A percentile compares a stretch with the other conserved stretches of the same genome.
Evolutionary conservation across 2,888 invertebrate species (phyloP).

Genomic region (Nephrotoma appendiculata): DNA sequence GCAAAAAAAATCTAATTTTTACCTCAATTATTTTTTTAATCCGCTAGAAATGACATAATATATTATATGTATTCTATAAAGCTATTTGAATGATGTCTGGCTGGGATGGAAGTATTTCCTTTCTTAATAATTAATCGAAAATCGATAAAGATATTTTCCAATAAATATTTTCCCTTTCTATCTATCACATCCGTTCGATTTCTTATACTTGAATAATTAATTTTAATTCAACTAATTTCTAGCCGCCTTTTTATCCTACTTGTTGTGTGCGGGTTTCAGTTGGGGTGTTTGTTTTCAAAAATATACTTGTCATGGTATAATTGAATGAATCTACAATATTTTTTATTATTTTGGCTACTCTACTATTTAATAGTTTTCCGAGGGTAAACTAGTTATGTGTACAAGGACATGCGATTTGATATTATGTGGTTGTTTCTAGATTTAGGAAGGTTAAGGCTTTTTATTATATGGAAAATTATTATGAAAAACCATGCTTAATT

Average conservation of each 20-base stretch:
- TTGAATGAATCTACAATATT: neutral
- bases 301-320: neutral
- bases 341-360: neutral
- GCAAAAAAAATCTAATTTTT: too few species aligned
- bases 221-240: neutral
- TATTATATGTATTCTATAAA: too few species aligned
- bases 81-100: neutral
- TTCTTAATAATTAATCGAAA: neutral
- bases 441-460: too few species aligned
- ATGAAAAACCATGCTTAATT: too few species aligned
- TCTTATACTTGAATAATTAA: neutral
- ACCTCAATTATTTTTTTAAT: too few species aligned
- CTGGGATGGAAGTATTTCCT: neutral
- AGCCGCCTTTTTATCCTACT: neutral
- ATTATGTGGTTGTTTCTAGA: neutral
- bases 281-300: neutral
- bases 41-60: neutral
- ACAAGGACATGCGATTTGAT: neutral
- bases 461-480: too few species aligned
- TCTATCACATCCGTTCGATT: neutral
- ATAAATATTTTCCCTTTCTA: neutral
- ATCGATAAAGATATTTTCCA: neutral
- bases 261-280: neutral
- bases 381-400: neutral
- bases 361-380: neutral